Evolutionary conservation across 1,140 invertebrate genomes (phyloP).

Genomic region (Micrasema longulum): DNA sequence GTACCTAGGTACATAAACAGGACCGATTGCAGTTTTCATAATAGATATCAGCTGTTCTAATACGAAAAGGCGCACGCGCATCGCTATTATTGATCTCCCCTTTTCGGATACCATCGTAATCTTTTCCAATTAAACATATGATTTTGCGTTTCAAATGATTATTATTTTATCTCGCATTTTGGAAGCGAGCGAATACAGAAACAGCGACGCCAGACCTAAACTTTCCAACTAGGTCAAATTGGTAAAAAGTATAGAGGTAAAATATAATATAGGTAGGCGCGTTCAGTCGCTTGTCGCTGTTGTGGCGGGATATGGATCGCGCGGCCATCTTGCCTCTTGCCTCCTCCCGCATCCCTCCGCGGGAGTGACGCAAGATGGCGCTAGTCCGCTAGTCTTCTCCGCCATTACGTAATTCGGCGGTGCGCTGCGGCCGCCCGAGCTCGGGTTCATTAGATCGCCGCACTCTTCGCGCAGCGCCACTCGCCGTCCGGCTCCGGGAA

Average conservation of each 20-base stretch:
- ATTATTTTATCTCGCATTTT: background rate
- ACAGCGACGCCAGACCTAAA: background rate
- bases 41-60: slow-evolving; percentile 37
- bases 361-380: slow-evolving; percentile 42
- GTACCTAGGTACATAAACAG: no score
- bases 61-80: slow-evolving; percentile 19
- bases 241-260: slow-evolving; percentile 1
- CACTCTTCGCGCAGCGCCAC: slow-evolving; percentile 18
- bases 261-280: slow-evolving; percentile 3
- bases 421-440: background rate
- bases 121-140: no score
- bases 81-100: slow-evolving; percentile 14
- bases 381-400: slow-evolving; percentile 27
- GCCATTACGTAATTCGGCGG: slow-evolving; percentile 12
- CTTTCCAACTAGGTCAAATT: slow-evolving; percentile 37
- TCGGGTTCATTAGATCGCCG: slow-evolving; percentile 26
- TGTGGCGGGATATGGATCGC: slow-evolving; percentile 28
- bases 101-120: no score
- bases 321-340: slow-evolving; percentile 44
- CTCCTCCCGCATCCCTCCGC: background rate
- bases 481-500: slow-evolving; percentile 15
- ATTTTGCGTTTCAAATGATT: background rate
- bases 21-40: slow-evolving; percentile 9
- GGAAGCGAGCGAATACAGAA: background rate
- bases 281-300: background rate